Percentiles rank a stretch among this genome's conserved stretches.
phyloP scores from a whole-genome alignment of 2,797 vertebrate species.

The Acrossocheilus wenchowensis region DNA sequence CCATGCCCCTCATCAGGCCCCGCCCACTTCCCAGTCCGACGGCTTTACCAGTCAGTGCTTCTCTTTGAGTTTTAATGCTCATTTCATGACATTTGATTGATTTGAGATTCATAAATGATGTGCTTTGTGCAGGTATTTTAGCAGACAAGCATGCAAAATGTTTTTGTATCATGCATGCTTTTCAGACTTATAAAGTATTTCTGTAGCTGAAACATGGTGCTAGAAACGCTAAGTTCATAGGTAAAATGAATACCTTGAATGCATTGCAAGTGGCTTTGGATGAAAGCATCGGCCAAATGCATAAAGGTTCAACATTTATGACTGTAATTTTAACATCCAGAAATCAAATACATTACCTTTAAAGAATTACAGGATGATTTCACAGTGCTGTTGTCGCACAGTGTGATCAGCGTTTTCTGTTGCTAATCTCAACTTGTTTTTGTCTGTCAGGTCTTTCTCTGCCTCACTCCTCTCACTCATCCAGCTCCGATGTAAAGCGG shows the following conservation, averaged over 20 bases:
- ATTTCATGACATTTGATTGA: background rate
- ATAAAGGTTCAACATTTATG: background rate
- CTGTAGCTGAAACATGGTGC: background rate
- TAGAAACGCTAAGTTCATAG: background rate
- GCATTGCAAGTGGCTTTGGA: background rate
- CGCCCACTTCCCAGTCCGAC: constrained; percentile 75
- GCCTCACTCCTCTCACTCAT: constrained; percentile 74
- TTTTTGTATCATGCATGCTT: background rate
- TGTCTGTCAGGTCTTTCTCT: constrained; percentile 67
- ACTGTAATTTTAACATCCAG: background rate
- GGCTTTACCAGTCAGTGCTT: constrained; percentile 71
- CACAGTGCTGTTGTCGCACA: background rate
- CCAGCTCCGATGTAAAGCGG: constrained; percentile 84
- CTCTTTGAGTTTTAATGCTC: background rate
- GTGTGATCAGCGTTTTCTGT: background rate
- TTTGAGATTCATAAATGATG: background rate
- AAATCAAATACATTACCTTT: background rate
- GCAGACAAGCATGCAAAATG: background rate
- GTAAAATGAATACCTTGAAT: too few relatives aligned
- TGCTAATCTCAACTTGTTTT: background rate
- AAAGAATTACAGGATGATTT: background rate
- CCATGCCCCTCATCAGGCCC: constrained; percentile 77
- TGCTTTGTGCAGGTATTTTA: background rate
- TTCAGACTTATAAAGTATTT: background rate
- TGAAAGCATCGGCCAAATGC: background rate